A percentile compares a stretch with the other conserved stretches of the same genome.
Evolutionary conservation across 2,113 vertebrate species (phyloP).

Genomic region (Grantiella picta): DNA sequence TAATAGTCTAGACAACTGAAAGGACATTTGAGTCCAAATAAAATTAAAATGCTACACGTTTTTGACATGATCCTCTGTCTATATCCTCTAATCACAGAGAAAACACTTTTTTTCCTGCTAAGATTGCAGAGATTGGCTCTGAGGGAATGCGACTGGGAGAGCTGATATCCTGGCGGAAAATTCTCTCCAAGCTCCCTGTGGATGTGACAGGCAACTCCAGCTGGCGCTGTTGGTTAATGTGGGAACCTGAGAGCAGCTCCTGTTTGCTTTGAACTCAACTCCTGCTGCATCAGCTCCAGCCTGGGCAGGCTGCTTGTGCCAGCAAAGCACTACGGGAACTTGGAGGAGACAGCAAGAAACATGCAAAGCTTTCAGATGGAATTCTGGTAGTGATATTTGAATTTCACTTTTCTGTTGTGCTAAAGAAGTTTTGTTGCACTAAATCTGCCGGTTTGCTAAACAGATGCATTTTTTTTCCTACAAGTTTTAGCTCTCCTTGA

Average conservation of each 20-base stretch:
- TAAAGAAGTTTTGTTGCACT: background rate
- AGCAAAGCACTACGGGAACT: background rate
- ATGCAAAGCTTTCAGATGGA: background rate
- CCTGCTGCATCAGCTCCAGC: background rate
- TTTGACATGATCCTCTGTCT: background rate
- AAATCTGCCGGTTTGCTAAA: background rate
- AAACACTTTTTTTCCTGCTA: background rate
- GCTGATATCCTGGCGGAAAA: accelerated
- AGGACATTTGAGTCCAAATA: background rate
- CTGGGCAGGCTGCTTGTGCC: background rate
- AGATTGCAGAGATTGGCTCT: background rate
- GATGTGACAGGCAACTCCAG: background rate
- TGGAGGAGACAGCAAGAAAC: background rate
- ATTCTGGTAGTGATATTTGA: background rate
- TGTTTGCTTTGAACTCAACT: background rate
- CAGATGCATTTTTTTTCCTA: background rate
- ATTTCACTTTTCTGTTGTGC: background rate
- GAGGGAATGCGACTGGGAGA: background rate
- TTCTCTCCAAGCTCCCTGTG: background rate
- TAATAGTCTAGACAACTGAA: background rate
- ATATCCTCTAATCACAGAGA: background rate
- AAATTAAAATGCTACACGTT: background rate
- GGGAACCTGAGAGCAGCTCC: background rate
- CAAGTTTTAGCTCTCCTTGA: background rate
- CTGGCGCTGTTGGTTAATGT: slow-evolving; percentile 14